Conservation (phyloP, 1,140 invertebrate genomes). For the Drosophila micromelanica region DNA sequence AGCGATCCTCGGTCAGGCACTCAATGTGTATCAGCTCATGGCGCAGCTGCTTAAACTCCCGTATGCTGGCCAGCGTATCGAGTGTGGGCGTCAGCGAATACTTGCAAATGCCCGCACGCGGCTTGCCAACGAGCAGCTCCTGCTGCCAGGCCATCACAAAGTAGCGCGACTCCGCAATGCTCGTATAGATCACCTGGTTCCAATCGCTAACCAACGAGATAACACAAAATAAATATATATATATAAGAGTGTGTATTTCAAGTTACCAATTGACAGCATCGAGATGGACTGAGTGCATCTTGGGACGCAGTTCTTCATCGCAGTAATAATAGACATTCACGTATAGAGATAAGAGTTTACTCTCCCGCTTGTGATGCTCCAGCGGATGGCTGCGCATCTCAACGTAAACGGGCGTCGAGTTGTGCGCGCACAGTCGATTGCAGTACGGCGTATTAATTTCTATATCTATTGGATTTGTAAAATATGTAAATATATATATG, state of each 20-base stretch:
- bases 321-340: slow-evolving; percentile 80
- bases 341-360: slow-evolving; percentile 67
- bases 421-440: slow-evolving; percentile 74
- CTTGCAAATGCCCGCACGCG: slow-evolving; percentile 76
- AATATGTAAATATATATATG: background rate
- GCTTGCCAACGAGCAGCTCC: slow-evolving; percentile 63
- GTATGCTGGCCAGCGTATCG: slow-evolving; percentile 78
- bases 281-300: slow-evolving; percentile 75
- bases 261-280: slow-evolving; percentile 74
- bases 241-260: background rate
- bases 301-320: slow-evolving; percentile 69
- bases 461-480: slow-evolving; percentile 42
- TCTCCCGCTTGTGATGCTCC: slow-evolving; percentile 66
- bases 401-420: slow-evolving; percentile 77
- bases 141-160: slow-evolving; percentile 81
- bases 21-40: slow-evolving; percentile 71
- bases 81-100: slow-evolving; percentile 78
- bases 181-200: slow-evolving; percentile 67
- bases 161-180: slow-evolving; percentile 72
- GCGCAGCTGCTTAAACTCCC: slow-evolving; percentile 76
- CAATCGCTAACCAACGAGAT: slow-evolving; percentile 43
- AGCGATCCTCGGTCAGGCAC: slow-evolving; percentile 72
- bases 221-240: background rate
- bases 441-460: slow-evolving; percentile 58
- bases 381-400: slow-evolving; percentile 69